Base-by-base conservation (phyloP, 2,113 vertebrate genomes). In the Crypturellus undulatus region DNA sequence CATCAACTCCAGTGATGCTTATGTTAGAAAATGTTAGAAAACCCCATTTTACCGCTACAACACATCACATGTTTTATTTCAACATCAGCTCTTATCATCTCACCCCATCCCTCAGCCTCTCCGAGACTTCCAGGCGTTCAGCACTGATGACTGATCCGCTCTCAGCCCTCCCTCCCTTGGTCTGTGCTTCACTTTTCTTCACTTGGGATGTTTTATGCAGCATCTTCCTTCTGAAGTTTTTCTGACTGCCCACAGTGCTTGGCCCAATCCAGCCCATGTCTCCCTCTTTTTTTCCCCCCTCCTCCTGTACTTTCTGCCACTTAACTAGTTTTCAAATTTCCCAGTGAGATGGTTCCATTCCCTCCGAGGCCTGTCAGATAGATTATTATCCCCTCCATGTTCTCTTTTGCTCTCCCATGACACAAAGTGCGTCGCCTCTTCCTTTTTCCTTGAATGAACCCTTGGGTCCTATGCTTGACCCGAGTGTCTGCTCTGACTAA, bases 81-180 rank as follows among this genome's bases (percentile, higher is more conserved):
- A 93, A 91, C 87, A 93, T 49, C 67, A 92, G 71, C 58, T 58
- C 65, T 87, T 90, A 96, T 76, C 92, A 93, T n/a, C 54, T 84
- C 84, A 89, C 43, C 63, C 80, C 26, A 45, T 67, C n/a, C 86
- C 79, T 93, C 91, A 89, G 43, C 86, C 86, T 54, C 24, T 77
- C 87, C 3, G 1, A 73, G 84, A 87, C 91, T 93, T 79, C 43
- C 22, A 87, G 52, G 56, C 80, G 81, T 90, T 90, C 86, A 91
- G 78, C 54, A 82, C 75, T 70, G 62, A 79, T 94, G 87, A 95
- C 78, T 79, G 86, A 94, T 92, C 20, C 49, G 15, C 7, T 79
- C 80, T 69, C 25, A 79, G 75, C 22, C 78, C 80, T 65, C 77
- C 81, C 54, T 11, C 52, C 36, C 3, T 1, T 63, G 49, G 84